These are phyloP conservation scores for Heliconius hortense DNA, from an alignment of 2,888 invertebrate genomes.

Conservation along the genomic window DNA sequence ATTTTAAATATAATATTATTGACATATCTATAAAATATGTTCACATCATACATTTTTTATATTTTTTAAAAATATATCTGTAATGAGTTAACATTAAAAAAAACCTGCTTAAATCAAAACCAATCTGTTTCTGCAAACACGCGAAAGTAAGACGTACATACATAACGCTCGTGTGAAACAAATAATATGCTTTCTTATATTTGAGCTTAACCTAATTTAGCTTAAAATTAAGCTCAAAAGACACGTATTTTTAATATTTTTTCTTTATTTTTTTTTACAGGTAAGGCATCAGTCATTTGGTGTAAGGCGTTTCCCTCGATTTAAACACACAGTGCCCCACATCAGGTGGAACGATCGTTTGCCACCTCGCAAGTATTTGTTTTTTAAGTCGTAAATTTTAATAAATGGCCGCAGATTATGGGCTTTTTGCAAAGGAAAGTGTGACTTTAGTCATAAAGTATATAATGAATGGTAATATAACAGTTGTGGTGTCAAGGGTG, in stretches of 20 bases:
- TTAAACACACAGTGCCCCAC: constrained; percentile 54
- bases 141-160: constrained; percentile 12
- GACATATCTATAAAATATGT: too few relatives aligned
- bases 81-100: not conserved
- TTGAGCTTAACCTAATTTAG: constrained; percentile 13
- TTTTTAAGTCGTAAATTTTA: constrained; percentile 58
- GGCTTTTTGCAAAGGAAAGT: constrained; percentile 13
- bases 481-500: not conserved
- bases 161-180: not conserved
- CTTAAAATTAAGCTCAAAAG: constrained; percentile 16
- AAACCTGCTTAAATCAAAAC: not conserved
- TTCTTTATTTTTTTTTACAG: constrained; percentile 44
- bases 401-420: constrained; percentile 52
- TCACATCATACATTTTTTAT: too few relatives aligned
- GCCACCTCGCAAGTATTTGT: constrained; percentile 49
- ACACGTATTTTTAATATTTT: constrained; percentile 22
- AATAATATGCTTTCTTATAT: constrained; percentile 17
- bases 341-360: constrained; percentile 49
- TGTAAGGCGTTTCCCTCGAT: constrained; percentile 43
- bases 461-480: not conserved
- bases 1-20: too few relatives aligned
- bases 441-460: constrained; percentile 15
- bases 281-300: constrained; percentile 44
- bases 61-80: too few relatives aligned
- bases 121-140: not conserved